Evolutionary conservation across 2,888 invertebrate species (phyloP).

Genomic region (Gnatocerus cornutus): DNA sequence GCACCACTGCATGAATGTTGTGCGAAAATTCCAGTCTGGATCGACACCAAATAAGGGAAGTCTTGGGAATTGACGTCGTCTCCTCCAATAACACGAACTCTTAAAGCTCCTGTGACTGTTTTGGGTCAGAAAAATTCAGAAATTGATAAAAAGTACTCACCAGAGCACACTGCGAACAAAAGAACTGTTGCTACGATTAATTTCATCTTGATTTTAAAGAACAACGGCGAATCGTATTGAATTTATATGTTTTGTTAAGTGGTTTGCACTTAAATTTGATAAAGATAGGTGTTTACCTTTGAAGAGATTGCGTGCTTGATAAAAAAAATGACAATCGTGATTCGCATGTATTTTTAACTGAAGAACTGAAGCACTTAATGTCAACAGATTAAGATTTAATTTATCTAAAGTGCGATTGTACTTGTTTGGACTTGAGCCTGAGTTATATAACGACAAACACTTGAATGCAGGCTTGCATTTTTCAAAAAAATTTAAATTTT

Average conservation of each 20-base stretch:
- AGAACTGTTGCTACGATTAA: neutral
- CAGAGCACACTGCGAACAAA: neutral
- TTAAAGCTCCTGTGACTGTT: slow-evolving; percentile 6
- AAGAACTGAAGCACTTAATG: too few species aligned
- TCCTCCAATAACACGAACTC: slow-evolving; percentile 3
- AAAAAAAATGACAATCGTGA: too few species aligned
- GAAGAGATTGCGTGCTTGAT: too few species aligned
- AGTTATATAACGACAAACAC: too few species aligned
- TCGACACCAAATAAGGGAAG: slow-evolving; percentile 39
- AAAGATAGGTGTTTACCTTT: neutral
- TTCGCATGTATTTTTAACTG: too few species aligned
- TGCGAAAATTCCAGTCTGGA: slow-evolving; percentile 10
- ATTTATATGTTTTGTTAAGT: slow-evolving; percentile 3
- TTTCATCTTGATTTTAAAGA: slow-evolving; percentile 1
- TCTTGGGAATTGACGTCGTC: neutral
- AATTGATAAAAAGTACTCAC: neutral
- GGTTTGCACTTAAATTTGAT: neutral
- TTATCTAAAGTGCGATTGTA: neutral
- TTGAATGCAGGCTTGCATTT: too few species aligned
- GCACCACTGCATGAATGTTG: slow-evolving; percentile 34
- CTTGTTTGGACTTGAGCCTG: slow-evolving; percentile 2
- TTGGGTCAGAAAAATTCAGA: slow-evolving; percentile 1
- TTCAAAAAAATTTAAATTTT: too few species aligned
- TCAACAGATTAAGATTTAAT: too few species aligned
- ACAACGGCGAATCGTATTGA: neutral